These are phyloP conservation scores for Drosophila mayaguana DNA, from an alignment of 2,888 invertebrate species.

Conservation along the genomic window DNA sequence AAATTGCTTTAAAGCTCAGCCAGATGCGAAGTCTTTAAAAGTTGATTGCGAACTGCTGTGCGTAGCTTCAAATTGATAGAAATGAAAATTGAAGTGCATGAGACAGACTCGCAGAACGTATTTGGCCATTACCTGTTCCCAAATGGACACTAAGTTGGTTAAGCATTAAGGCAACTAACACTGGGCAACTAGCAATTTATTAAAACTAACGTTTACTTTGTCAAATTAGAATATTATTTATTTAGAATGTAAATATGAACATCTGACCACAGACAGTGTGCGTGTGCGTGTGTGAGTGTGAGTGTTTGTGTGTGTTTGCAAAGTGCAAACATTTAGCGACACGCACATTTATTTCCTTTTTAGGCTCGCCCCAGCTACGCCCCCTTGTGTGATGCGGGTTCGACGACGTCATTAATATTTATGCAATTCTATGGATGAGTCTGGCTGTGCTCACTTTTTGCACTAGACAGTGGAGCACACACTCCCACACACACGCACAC, in stretches of 20 bases:
- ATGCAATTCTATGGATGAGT: slow-evolving; percentile 51
- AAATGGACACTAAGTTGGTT: slow-evolving; percentile 29
- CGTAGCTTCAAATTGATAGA: background rate
- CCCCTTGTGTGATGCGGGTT: slow-evolving; percentile 40
- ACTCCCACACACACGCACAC: slow-evolving; percentile 44
- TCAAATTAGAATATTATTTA: slow-evolving; percentile 82
- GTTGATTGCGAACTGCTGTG: background rate
- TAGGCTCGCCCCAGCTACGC: slow-evolving; percentile 7
- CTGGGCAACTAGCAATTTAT: slow-evolving; percentile 59
- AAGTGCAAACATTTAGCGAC: slow-evolving; percentile 69
- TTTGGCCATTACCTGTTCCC: slow-evolving; percentile 28
- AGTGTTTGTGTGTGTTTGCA: slow-evolving; percentile 36
- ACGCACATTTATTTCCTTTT: slow-evolving; percentile 71
- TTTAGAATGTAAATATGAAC: slow-evolving; percentile 80
- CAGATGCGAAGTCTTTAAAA: slow-evolving; percentile 4
- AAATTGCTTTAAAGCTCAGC: slow-evolving; percentile 23
- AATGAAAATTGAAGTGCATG: background rate
- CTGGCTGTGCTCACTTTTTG: slow-evolving; percentile 23
- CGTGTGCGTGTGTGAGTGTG: slow-evolving; percentile 25
- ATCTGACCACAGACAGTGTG: slow-evolving; percentile 68
- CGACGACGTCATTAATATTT: slow-evolving; percentile 75
- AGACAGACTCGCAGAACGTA: background rate
- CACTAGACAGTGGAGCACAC: slow-evolving; percentile 30
- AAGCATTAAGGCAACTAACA: slow-evolving; percentile 55
- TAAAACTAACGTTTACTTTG: slow-evolving; percentile 76